Percentiles rank a stretch among this genome's conserved stretches.
Evolutionary conservation across 1,140 invertebrate species (phyloP).

Genomic region (Sarcophaga peregrina): DNA sequence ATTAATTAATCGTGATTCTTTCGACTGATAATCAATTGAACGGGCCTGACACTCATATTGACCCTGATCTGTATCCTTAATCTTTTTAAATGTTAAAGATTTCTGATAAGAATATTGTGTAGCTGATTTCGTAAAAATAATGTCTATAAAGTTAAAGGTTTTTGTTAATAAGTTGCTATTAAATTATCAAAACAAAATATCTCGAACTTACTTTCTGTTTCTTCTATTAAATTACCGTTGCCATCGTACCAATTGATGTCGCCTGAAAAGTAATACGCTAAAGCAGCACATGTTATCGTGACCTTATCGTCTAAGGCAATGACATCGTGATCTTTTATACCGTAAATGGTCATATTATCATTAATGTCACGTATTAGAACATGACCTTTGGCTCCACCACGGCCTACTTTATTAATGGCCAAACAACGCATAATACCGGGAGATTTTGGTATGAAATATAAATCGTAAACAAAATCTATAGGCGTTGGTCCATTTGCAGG

Average conservation of each 20-base stretch:
- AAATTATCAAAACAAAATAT: neutral
- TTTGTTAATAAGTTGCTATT: neutral
- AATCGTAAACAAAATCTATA: conserved; percentile 55
- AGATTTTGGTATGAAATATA: conserved; percentile 54
- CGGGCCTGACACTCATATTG: conserved; percentile 59
- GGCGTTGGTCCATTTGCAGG: conserved; percentile 47
- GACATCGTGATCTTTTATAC: conserved; percentile 52
- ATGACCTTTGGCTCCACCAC: conserved; percentile 47
- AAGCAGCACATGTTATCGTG: conserved; percentile 69
- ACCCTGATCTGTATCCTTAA: conserved; percentile 54
- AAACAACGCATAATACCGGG: conserved; percentile 63
- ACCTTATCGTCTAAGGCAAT: conserved; percentile 70
- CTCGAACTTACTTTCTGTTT: conserved; percentile 36
- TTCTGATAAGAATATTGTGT: conserved; percentile 57
- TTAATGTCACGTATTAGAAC: conserved; percentile 56
- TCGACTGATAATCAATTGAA: conserved; percentile 44
- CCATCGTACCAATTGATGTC: conserved; percentile 66
- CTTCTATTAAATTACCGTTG: conserved; percentile 47
- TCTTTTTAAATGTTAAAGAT: conserved; percentile 52
- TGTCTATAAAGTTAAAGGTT: conserved; percentile 37
- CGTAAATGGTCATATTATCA: conserved; percentile 55
- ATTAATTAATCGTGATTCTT: conserved; percentile 53
- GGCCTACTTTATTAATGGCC: conserved; percentile 58
- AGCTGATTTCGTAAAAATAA: conserved; percentile 47
- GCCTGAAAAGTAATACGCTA: conserved; percentile 69